Conservation (phyloP, 2,888 invertebrate species). For the Epinotia nisella region DNA sequence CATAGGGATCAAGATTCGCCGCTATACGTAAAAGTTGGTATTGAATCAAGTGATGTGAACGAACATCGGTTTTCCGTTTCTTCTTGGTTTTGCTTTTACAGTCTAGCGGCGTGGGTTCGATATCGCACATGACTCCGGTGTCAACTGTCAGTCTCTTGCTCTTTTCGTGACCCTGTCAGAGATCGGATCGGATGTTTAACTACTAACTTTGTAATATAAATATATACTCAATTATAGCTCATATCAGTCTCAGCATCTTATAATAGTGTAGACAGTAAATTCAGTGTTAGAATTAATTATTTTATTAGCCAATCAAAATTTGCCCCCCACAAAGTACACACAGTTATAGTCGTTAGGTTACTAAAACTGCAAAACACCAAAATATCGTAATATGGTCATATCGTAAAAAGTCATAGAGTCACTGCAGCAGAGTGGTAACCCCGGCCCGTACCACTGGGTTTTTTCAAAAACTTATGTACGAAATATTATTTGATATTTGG, state of each 20-base stretch:
- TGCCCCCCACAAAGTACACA: no score
- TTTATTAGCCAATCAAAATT: background rate
- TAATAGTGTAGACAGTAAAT: background rate
- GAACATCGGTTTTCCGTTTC: slow-evolving; percentile 86
- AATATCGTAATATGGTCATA: no score
- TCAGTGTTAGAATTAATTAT: background rate
- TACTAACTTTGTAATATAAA: background rate
- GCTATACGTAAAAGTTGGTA: no score
- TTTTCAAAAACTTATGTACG: no score
- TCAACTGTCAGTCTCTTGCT: slow-evolving; percentile 62
- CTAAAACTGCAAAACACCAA: no score
- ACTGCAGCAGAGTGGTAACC: no score
- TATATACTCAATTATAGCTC: background rate
- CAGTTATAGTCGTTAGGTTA: no score
- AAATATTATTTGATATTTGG: no score
- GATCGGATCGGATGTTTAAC: background rate
- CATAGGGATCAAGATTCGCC: no score
- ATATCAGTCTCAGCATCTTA: background rate
- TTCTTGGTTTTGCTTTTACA: slow-evolving; percentile 64
- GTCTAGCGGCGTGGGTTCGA: slow-evolving; percentile 69
- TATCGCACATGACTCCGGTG: slow-evolving; percentile 69
- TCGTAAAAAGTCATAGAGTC: no score
- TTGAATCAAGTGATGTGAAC: slow-evolving; percentile 81
- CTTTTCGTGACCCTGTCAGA: slow-evolving; percentile 66
- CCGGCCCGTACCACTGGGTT: no score